A percentile compares a stretch with the other conserved stretches of the same genome.
Conservation (phyloP, 2,888 invertebrate species). For the Eucera pruinosa region DNA sequence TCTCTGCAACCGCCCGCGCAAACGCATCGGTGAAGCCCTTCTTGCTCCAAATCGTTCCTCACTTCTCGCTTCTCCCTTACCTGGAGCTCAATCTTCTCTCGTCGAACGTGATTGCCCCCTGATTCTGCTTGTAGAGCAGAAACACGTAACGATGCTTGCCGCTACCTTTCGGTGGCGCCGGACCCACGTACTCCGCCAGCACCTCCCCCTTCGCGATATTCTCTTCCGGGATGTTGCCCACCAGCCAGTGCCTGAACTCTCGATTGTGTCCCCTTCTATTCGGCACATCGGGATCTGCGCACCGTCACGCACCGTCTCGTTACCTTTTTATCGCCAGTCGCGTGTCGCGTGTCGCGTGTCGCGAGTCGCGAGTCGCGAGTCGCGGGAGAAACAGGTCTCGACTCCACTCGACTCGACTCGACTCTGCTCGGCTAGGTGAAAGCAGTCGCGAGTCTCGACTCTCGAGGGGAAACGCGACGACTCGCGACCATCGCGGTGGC, state of each 20-base stretch:
- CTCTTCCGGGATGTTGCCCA: slow-evolving; percentile 83
- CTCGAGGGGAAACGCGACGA: too few relatives aligned
- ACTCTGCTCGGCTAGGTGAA: slow-evolving; percentile 68
- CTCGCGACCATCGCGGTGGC: too few relatives aligned
- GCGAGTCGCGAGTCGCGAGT: too few relatives aligned
- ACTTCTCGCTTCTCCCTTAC: slow-evolving; percentile 59
- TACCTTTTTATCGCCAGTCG: too few relatives aligned
- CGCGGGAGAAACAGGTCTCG: slow-evolving; percentile 72
- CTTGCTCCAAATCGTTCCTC: too few relatives aligned
- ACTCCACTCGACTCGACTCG: too few relatives aligned
- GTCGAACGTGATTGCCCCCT: slow-evolving; percentile 82
- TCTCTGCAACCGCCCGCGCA: slow-evolving; percentile 78
- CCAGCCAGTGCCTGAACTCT: slow-evolving; percentile 83
- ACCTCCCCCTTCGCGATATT: slow-evolving; percentile 81
- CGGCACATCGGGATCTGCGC: slow-evolving; percentile 80
- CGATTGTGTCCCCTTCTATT: slow-evolving; percentile 79
- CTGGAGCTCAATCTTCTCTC: slow-evolving; percentile 79
- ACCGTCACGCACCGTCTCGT: too few relatives aligned
- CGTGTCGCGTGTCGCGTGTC: too few relatives aligned
- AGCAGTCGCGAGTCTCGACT: slow-evolving; percentile 48
- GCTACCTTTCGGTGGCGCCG: slow-evolving; percentile 79
- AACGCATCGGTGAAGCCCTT: too few relatives aligned
- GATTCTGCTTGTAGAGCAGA: slow-evolving; percentile 82
- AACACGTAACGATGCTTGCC: slow-evolving; percentile 82
- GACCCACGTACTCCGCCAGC: slow-evolving; percentile 82